Base-by-base conservation (phyloP, 2,113 vertebrate species). In the Pogona vitticeps region DNA sequence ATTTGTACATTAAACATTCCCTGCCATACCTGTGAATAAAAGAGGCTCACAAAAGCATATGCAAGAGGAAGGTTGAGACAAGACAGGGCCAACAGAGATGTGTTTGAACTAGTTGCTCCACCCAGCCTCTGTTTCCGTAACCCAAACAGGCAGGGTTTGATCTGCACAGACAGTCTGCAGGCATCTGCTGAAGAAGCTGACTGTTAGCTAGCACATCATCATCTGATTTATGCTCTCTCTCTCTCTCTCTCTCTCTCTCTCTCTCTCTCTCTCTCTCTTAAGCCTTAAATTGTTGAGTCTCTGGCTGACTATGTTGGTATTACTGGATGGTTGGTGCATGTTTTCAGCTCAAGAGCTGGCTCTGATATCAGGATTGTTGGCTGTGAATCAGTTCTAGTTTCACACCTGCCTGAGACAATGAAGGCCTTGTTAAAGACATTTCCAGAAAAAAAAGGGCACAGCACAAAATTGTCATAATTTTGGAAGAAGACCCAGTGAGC, bases 351-450 rank as follows among this genome's bases (percentile, higher is more conserved):
- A 91, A 76, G 96, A 90, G 94, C 96, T 97, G 96, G 96, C 96
- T 94, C 94, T 80, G 91, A 92, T 88, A 92, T 93, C 88, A 88
- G 92, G 89, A 61, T 78, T 91, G 89, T 86, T 97, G 97, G 96
- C 97, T 1, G 89, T 2, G 23, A 31, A 76, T 92, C 96, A 93
- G 91, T 84, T 93, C 94, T 96, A 94, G 93, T 96, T 96, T 97
- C 96, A 97, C 97, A 97, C 97, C 97, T 97, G 97, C 91, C 96
- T 92, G 93, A 96, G 94, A 97, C 97, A 97, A 97, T 97, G 97
- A 95, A 90, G 80, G 93, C 96, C 96, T 97, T 97, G 97, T 97
- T 96, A 94, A 88, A 87, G 68, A 73, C 93, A 93, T 94, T 96
- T 90, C 95, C 90, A 90, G 93, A 76, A 46, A 31, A 67, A 67